Percentiles rank a stretch among this genome's conserved stretches.
phyloP scores from a whole-genome alignment of 2,888 invertebrate species.

The Acanthoscelides obtectus region DNA sequence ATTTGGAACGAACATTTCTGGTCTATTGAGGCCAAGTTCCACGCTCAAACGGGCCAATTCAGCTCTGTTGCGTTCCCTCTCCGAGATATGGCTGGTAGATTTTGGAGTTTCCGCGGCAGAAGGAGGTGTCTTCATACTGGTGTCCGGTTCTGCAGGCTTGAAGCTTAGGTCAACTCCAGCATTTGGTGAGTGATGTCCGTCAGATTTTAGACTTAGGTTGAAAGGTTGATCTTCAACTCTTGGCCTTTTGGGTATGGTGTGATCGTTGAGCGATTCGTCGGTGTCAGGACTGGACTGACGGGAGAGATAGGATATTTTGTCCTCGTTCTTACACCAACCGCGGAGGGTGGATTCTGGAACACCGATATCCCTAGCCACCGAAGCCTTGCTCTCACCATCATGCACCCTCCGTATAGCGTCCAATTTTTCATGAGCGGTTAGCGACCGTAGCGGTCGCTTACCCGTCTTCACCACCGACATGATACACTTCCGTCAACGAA shows the following conservation, averaged over 20 bases:
- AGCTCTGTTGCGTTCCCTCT: slow-evolving; percentile 44
- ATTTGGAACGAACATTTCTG: slow-evolving; percentile 39
- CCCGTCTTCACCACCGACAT: slow-evolving; percentile 66
- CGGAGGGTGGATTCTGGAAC: slow-evolving; percentile 82
- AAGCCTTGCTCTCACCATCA: slow-evolving; percentile 81
- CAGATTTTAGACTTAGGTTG: slow-evolving; percentile 36
- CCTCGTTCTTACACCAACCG: slow-evolving; percentile 86
- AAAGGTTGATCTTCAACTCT: slow-evolving; percentile 39
- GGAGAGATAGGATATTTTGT: slow-evolving; percentile 67
- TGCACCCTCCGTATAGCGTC: slow-evolving; percentile 78
- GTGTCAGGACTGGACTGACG: slow-evolving; percentile 69
- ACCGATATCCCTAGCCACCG: slow-evolving; percentile 79
- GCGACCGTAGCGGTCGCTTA: slow-evolving; percentile 73
- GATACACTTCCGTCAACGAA: not conserved
- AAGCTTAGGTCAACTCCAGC: slow-evolving; percentile 3
- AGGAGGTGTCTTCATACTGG: slow-evolving; percentile 12
- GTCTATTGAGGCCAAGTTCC: slow-evolving; percentile 43
- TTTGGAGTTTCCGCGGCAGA: slow-evolving; percentile 16
- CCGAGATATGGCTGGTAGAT: slow-evolving; percentile 20
- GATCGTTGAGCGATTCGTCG: slow-evolving; percentile 52
- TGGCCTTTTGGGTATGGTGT: slow-evolving; percentile 27
- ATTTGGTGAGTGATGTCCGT: slow-evolving; percentile 20
- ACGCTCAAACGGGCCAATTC: slow-evolving; percentile 50
- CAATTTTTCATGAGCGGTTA: slow-evolving; percentile 74
- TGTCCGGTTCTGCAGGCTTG: slow-evolving; percentile 10